Evolutionary conservation across 2,888 invertebrate species (phyloP).

Genomic region (Apamea anceps): DNA sequence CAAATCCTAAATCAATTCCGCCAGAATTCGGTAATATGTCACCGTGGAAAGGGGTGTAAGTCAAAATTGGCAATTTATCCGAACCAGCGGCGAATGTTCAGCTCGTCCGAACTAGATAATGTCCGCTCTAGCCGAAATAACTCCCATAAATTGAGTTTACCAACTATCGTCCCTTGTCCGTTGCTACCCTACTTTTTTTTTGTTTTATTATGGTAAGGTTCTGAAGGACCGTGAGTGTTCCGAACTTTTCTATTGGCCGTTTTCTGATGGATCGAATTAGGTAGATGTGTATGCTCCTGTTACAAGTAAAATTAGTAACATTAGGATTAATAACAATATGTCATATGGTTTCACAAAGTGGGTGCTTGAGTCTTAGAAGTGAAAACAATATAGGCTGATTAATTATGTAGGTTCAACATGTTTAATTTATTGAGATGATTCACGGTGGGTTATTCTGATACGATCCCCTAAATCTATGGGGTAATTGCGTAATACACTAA

Average conservation of each 20-base stretch:
- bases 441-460: background rate
- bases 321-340: background rate
- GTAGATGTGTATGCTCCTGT: constrained; percentile 15
- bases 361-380: no score
- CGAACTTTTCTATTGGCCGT: constrained; percentile 53
- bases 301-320: constrained; percentile 2
- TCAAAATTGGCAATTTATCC: constrained; percentile 87
- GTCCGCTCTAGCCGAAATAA: constrained; percentile 80
- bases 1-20: constrained; percentile 57
- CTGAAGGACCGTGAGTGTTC: constrained; percentile 49
- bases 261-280: constrained; percentile 44
- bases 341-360: background rate
- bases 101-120: constrained; percentile 77
- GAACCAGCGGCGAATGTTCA: constrained; percentile 67
- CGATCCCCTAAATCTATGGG: background rate
- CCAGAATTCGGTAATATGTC: constrained; percentile 61
- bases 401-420: background rate
- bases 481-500: no score
- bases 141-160: constrained; percentile 83
- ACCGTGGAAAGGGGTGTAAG: constrained; percentile 75
- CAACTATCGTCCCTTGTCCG: constrained; percentile 73
- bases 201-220: constrained; percentile 62
- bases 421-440: background rate
- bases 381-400: background rate
- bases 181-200: constrained; percentile 61